Percentiles rank a stretch among this genome's conserved stretches.
These are phyloP conservation scores for Pipistrellus kuhlii DNA, from an alignment of 2,797 vertebrate genomes.

Conservation along the genomic window DNA sequence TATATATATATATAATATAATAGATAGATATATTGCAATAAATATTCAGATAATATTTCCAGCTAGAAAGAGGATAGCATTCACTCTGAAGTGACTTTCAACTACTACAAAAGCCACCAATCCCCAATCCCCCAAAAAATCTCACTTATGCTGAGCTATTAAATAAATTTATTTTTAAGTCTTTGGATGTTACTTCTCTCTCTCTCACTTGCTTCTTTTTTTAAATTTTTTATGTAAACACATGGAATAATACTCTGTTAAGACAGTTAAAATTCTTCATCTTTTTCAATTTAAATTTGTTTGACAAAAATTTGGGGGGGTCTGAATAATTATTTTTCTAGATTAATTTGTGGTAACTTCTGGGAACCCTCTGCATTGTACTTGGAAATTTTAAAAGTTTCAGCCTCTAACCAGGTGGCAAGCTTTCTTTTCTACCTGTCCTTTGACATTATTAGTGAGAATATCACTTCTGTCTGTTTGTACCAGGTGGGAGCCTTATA, in stretches of 20 bases:
- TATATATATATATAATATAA: too few relatives aligned
- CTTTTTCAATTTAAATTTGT: neutral
- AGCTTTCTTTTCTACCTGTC: neutral
- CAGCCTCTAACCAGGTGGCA: neutral
- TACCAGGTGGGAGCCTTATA: neutral
- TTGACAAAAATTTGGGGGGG: neutral
- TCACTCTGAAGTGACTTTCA: neutral
- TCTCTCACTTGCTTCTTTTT: neutral
- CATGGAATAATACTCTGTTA: neutral
- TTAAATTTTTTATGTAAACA: neutral
- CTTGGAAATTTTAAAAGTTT: neutral
- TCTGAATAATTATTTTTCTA: neutral
- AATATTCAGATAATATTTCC: neutral
- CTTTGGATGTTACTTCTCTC: neutral
- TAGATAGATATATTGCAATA: too few relatives aligned
- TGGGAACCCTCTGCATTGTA: neutral
- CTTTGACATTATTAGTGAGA: neutral
- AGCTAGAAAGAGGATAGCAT: neutral
- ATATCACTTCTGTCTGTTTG: neutral
- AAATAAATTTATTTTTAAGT: neutral
- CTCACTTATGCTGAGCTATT: neutral
- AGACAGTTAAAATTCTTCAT: neutral
- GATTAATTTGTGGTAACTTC: neutral
- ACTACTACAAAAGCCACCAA: neutral
- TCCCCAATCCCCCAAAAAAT: neutral